Evolutionary conservation across 2,888 invertebrate genomes (phyloP).

Genomic region (Mantis religiosa): DNA sequence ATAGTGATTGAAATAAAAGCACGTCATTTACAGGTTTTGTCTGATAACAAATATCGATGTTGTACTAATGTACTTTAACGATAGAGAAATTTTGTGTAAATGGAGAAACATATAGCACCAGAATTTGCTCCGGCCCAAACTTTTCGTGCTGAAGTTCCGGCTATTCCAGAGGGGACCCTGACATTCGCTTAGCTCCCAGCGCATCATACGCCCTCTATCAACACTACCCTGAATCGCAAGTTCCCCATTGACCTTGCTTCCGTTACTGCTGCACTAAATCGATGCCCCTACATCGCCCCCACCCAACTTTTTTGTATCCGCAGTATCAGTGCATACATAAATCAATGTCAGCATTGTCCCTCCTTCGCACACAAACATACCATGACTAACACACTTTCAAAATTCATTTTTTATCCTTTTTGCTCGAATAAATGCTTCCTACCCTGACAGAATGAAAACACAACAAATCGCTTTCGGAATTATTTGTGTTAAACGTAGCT

Average conservation of each 20-base stretch:
- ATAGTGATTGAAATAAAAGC: no score
- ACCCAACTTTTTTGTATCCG: background rate
- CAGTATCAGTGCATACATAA: background rate
- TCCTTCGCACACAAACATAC: background rate
- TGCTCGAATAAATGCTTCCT: background rate
- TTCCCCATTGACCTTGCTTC: background rate
- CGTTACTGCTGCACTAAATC: background rate
- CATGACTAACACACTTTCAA: background rate
- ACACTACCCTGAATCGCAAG: background rate
- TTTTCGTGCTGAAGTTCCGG: no score
- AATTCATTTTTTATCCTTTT: background rate
- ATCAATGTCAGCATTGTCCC: background rate
- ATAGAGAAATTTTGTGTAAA: no score
- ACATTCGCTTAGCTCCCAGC: background rate
- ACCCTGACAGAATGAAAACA: background rate
- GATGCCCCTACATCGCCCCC: background rate
- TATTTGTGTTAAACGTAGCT: background rate
- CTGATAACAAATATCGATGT: no score
- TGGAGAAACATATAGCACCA: no score
- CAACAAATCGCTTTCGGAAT: background rate
- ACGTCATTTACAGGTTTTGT: no score
- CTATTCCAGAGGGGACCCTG: no score
- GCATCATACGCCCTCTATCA: background rate
- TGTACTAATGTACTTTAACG: no score
- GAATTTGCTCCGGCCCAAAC: no score